Conservation (phyloP, 2,888 invertebrate species). For the Ormyrus labotus region DNA sequence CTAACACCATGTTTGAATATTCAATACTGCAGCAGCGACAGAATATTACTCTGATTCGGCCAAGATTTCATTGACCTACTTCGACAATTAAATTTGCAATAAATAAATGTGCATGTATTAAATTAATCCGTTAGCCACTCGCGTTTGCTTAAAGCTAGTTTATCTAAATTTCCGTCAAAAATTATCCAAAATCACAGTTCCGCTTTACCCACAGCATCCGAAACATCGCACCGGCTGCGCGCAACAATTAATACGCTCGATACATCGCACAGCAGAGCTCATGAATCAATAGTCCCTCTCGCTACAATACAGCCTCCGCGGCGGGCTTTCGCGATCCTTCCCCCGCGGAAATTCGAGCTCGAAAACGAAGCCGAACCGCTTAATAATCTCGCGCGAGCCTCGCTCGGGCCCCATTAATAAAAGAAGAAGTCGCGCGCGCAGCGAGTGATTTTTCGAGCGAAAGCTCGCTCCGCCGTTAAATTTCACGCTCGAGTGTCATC, state of each 20-base stretch:
- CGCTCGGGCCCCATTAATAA: conserved; percentile 26
- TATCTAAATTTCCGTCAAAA: too few species aligned
- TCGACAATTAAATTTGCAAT: too few species aligned
- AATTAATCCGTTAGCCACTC: too few species aligned
- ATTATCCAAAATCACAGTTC: too few species aligned
- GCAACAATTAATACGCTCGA: conserved; percentile 37
- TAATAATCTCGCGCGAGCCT: conserved; percentile 39
- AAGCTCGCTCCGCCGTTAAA: conserved; percentile 27
- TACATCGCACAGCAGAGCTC: conserved; percentile 8
- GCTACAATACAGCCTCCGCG: not conserved
- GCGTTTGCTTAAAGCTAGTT: too few species aligned
- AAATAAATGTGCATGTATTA: too few species aligned
- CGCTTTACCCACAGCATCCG: too few species aligned
- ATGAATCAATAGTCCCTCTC: conserved; percentile 30
- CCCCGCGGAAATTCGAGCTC: conserved; percentile 34
- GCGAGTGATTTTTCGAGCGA: conserved; percentile 20
- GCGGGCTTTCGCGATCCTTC: not conserved
- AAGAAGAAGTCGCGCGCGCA: not conserved
- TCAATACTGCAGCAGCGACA: too few species aligned
- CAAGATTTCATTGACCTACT: too few species aligned
- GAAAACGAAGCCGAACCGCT: conserved; percentile 46
- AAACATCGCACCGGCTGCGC: not conserved
- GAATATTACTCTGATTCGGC: too few species aligned
- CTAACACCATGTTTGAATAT: not conserved
- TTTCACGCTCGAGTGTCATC: conserved; percentile 49